A percentile compares a stretch with the other conserved stretches of the same genome.
These are phyloP conservation scores for Megaptera novaeangliae DNA, from an alignment of 2,113 vertebrate genomes.

Conservation along the genomic window DNA sequence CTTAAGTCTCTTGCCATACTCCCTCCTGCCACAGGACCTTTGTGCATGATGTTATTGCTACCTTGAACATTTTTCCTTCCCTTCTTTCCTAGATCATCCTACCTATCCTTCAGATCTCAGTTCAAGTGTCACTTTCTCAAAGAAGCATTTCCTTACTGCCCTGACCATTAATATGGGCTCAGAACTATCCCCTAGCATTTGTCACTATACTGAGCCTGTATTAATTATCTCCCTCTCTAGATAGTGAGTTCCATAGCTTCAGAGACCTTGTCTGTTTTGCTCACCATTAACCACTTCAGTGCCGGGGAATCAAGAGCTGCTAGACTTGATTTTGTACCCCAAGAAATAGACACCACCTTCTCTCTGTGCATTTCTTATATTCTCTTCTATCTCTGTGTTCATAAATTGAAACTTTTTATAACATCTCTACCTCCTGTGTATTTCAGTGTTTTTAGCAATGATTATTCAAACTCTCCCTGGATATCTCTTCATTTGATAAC, in stretches of 20 bases:
- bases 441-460: not conserved
- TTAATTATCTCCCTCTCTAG: not conserved
- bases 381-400: not conserved
- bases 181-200: not conserved
- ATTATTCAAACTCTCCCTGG: not conserved
- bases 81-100: not conserved
- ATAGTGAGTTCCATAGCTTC: not conserved
- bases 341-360: not conserved
- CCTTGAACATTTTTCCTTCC: not conserved
- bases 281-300: not conserved
- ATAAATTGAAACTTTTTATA: not conserved
- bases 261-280: not conserved
- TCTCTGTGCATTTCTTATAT: not conserved
- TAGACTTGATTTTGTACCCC: not conserved
- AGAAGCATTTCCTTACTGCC: not conserved
- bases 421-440: not conserved
- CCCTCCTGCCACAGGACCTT: not conserved
- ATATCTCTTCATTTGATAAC: slow-evolving; percentile 11
- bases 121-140: not conserved
- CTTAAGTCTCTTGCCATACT: not conserved
- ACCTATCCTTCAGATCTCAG: not conserved
- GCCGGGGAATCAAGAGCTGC: not conserved
- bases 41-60: not conserved
- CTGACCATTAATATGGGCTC: not conserved
- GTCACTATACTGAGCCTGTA: not conserved